Evolutionary conservation across 2,113 vertebrate genomes (phyloP).

Genomic region (Plestiodon gilberti): DNA sequence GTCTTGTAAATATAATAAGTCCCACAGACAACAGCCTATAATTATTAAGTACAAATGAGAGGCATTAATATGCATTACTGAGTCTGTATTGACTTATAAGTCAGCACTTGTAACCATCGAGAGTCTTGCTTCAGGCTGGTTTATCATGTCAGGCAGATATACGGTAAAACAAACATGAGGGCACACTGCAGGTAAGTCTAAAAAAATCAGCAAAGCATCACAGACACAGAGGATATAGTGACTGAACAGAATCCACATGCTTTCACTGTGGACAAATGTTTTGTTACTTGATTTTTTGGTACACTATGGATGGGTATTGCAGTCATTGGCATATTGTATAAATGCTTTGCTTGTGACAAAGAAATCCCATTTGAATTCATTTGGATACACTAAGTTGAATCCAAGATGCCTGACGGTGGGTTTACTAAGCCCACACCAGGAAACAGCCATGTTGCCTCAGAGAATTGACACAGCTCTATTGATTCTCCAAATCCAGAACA

Average conservation of each 20-base stretch:
- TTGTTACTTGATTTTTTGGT: background rate
- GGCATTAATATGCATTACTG: background rate
- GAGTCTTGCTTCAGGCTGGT: background rate
- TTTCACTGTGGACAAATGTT: conserved; percentile 1
- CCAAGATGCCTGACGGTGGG: background rate
- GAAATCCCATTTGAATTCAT: background rate
- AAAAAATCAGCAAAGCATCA: background rate
- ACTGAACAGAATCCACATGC: conserved; percentile 33
- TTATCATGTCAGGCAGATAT: conserved; percentile 1
- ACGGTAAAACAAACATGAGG: background rate
- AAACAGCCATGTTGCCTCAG: background rate
- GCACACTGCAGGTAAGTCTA: background rate
- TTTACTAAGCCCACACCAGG: background rate
- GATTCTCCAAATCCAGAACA: background rate
- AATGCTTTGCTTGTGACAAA: conserved; percentile 18
- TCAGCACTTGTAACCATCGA: background rate
- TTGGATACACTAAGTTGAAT: background rate
- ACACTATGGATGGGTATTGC: background rate
- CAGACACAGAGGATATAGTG: conserved; percentile 30
- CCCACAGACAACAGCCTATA: background rate
- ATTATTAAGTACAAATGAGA: background rate
- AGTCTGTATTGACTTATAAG: background rate
- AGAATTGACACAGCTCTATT: background rate
- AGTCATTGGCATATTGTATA: background rate
- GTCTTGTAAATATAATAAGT: background rate